These are phyloP conservation scores for Thereva nobilitata DNA, from an alignment of 2,888 invertebrate genomes.

Conservation along the genomic window DNA sequence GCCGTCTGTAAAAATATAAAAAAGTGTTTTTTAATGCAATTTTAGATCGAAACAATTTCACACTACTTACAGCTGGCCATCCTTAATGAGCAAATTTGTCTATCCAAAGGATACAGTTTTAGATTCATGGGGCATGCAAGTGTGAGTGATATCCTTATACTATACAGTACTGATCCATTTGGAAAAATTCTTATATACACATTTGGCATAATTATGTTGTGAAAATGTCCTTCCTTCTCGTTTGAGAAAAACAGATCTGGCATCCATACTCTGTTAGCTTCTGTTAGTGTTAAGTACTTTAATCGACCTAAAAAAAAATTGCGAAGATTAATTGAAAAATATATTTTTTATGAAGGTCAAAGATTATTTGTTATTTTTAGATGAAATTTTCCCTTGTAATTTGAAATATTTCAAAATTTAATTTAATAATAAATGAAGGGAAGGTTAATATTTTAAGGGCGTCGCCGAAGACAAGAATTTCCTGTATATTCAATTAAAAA, in stretches of 20 bases:
- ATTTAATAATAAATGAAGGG: neutral
- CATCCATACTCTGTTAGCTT: constrained; percentile 97
- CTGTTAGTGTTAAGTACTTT: constrained; percentile 89
- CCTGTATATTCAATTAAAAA: no score
- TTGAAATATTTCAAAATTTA: neutral
- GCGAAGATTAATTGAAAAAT: constrained; percentile 8
- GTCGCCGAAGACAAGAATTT: no score
- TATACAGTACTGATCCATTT: constrained; percentile 92
- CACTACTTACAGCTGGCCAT: constrained; percentile 95
- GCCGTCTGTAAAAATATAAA: constrained; percentile 72
- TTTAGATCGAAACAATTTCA: neutral
- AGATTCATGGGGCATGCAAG: constrained; percentile 97
- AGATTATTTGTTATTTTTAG: neutral
- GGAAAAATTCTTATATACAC: constrained; percentile 96
- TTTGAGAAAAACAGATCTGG: constrained; percentile 98
- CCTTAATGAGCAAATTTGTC: constrained; percentile 90
- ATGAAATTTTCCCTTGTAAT: neutral
- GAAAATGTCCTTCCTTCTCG: constrained; percentile 96
- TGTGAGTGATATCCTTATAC: constrained; percentile 94
- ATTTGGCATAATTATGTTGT: constrained; percentile 97
- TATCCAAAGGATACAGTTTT: constrained; percentile 94
- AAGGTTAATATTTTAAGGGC: no score
- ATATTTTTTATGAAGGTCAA: neutral
- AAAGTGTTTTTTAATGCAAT: neutral
- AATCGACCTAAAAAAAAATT: constrained; percentile 69